Base-by-base conservation (phyloP, 2,888 invertebrate genomes). In the Eudasyphora cyanicolor region DNA sequence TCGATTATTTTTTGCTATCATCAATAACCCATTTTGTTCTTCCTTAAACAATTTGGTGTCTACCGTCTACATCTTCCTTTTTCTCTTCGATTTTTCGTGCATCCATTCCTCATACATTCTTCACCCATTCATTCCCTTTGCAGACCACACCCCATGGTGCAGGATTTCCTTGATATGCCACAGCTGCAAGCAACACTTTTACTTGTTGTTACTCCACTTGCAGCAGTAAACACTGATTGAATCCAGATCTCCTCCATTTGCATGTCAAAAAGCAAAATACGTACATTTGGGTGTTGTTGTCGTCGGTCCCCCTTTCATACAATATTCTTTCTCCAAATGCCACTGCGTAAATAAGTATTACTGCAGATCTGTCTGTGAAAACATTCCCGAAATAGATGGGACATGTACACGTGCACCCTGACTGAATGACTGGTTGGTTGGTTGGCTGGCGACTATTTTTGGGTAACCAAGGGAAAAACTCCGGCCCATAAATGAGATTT, bases 171-270 rank as follows among this genome's bases (percentile, higher is more conserved):
- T 5, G 27, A 57, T 24, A 2, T 27, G 27, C 27, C 24, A 19
- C 57, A 57, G 57, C 24, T 57, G 57, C 27, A 24, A 0, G 7
- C 24, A 57, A 0, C 27, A 21, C 57, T 57, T 57, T 54, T 54
- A 12, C 27, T 27, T 27, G 14, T 57, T 57, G 24, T 45, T 57
- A 24, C 57, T 8, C 7, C 10, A 38, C 54, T 54, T 54, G 54
- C 54, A 54, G 12, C 45, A 14, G 10, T 38, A 57, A 57, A 57
- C 60, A 60, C n/a, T 60, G 57, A 57, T 57, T 57, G 57, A 57
- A 57, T 27, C 14, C 57, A 57, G 24, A 57, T 57, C 24, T 57
- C 27, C 27, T 57, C 24, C 24, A 57, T 57, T 57, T 57, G 27
- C 19, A 57, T 24, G 24, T 24, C 54, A 54, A 8, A 24, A 51